Base-by-base conservation (phyloP, 30 jellyfish, hydroid and myxozoan species). In the Clytia hemisphaerica region DNA sequence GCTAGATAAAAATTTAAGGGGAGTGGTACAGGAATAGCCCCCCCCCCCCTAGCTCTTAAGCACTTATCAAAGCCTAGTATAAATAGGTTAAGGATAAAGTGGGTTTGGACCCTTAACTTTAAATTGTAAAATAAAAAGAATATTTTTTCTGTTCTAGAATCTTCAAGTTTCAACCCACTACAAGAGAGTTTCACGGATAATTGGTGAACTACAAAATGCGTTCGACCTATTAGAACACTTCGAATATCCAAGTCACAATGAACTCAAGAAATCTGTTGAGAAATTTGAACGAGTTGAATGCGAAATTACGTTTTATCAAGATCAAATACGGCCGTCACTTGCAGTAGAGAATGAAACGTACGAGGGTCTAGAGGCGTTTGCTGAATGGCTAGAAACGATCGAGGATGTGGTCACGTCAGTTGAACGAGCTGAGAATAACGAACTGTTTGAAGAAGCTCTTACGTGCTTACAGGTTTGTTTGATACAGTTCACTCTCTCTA, bases 391-490 rank as follows among this genome's bases (percentile, higher is more conserved):
- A 25, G 96, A 85, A 47, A 77, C 85, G 25, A 45, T 78, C 64
- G 96, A 85, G 27, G 96, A 85, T 28, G 38, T 85, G 61, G 34
- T 85, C 37, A 76, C 63, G 22, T 85, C 96, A 12, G 47, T 80
- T 30, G 54, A 78, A 47, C 75, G 71, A 37, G 79, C 83, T 24
- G 93, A 78, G 34, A 85, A 66, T 62, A 77, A 78, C 45, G 85
- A 77, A 4, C 36, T 62, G 32, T 85, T 77, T 25, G 66, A 77
- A 45, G 96, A 85, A 45, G 91, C 93, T 22, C 93, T 47, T 31
- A 91, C 69, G 14, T 85, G 96, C 44, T 85, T 85, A 46, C 72
- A 85, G 93, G 96, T 85, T 31, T n/a, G n/a, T n/a, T n/a, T n/a
- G n/a, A n/a, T n/a, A n/a, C n/a, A n/a, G n/a, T n/a, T n/a, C n/a